phyloP scores from a whole-genome alignment of 2,888 invertebrate species.

The Eubasilissa splendida region DNA sequence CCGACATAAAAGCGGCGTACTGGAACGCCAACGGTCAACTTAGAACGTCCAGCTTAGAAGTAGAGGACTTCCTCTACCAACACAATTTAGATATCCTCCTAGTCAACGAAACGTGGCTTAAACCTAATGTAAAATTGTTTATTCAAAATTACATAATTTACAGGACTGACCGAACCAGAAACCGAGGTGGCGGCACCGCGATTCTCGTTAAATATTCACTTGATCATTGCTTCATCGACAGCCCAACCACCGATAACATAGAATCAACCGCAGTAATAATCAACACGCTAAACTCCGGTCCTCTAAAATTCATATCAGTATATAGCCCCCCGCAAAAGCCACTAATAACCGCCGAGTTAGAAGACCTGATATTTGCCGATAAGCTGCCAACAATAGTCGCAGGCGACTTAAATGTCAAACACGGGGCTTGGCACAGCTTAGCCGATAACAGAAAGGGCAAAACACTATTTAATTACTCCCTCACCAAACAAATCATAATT shows the following conservation, averaged over 20 bases:
- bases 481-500: not conserved
- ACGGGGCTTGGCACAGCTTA: too few relatives aligned
- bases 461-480: not conserved
- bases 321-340: not conserved
- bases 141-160: not conserved
- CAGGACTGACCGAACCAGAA: not conserved
- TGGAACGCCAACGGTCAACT: too few relatives aligned
- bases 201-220: not conserved
- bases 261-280: not conserved
- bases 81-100: too few relatives aligned
- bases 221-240: not conserved
- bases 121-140: too few relatives aligned
- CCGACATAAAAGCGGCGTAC: too few relatives aligned
- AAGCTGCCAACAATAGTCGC: too few relatives aligned
- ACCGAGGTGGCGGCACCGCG: not conserved
- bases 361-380: too few relatives aligned
- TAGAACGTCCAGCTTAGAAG: too few relatives aligned
- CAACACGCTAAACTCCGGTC: not conserved
- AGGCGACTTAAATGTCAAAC: too few relatives aligned
- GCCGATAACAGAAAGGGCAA: not conserved
- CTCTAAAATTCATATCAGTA: not conserved
- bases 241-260: not conserved
- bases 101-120: too few relatives aligned
- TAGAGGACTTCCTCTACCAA: too few relatives aligned
- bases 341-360: not conserved